Evolutionary conservation across 2,888 invertebrate genomes (phyloP).

Genomic region (Strigamia crassipes): DNA sequence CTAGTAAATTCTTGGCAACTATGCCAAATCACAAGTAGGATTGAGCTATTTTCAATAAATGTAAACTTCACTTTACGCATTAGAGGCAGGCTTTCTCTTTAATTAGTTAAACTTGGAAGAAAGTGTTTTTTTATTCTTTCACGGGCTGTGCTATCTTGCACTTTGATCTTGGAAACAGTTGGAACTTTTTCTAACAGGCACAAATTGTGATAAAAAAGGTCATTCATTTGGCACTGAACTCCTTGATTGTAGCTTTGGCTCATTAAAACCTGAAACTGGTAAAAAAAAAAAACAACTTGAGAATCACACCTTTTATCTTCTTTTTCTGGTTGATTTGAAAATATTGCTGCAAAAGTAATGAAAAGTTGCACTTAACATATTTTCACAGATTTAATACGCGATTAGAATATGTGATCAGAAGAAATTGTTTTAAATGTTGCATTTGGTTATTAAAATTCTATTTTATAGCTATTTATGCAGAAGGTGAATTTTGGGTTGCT

Average conservation of each 20-base stretch:
- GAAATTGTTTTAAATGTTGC: neutral
- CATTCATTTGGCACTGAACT: neutral
- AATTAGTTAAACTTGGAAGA: no score
- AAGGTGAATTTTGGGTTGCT: no score
- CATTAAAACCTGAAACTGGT: neutral
- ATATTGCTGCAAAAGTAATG: neutral
- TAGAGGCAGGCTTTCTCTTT: no score
- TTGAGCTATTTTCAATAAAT: no score
- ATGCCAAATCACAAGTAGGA: no score
- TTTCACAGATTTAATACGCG: no score
- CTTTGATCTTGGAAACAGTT: neutral
- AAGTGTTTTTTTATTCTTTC: no score
- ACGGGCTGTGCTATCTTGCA: no score
- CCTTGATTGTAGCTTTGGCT: neutral
- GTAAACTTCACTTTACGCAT: no score
- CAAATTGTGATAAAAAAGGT: constrained; percentile 25
- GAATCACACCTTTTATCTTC: neutral
- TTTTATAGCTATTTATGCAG: neutral
- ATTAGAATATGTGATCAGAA: no score
- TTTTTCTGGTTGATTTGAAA: neutral
- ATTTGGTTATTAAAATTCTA: neutral
- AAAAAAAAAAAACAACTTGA: neutral
- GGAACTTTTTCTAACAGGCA: neutral
- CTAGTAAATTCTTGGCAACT: no score
- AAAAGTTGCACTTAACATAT: neutral